These are phyloP conservation scores for Philereme vetulata DNA, from an alignment of 2,888 invertebrate genomes.

Conservation along the genomic window DNA sequence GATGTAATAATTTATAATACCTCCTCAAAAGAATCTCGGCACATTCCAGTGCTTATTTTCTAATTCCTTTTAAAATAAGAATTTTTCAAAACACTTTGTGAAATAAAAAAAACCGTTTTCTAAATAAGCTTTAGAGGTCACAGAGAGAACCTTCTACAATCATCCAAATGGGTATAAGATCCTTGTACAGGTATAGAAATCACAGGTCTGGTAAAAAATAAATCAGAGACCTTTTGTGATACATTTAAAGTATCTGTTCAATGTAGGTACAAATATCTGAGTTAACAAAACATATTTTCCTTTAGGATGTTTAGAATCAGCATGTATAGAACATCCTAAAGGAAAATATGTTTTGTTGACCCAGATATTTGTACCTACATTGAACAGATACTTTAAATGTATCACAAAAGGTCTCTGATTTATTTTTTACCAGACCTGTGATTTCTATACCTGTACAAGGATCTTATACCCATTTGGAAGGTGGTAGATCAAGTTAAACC, in stretches of 20 bases:
- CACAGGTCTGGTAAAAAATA: too few relatives aligned
- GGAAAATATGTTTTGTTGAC: not conserved
- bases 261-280: not conserved
- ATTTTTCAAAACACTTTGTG: conserved; percentile 1
- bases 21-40: conserved; percentile 11
- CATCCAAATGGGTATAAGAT: too few relatives aligned
- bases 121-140: conserved; percentile 5
- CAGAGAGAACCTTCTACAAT: too few relatives aligned
- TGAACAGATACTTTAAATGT: not conserved
- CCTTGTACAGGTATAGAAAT: too few relatives aligned
- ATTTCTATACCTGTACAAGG: too few relatives aligned
- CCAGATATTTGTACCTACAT: not conserved
- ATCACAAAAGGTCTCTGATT: not conserved
- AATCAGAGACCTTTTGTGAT: not conserved
- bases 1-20: conserved; percentile 6
- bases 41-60: conserved; percentile 11
- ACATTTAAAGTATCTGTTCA: not conserved
- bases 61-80: conserved; percentile 8
- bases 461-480: too few relatives aligned
- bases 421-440: too few relatives aligned
- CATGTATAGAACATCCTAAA: too few relatives aligned
- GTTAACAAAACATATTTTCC: not conserved
- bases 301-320: too few relatives aligned
- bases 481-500: too few relatives aligned
- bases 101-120: conserved; percentile 9